Percentiles rank a stretch among this genome's conserved stretches.
phyloP scores from a whole-genome alignment of 2,888 invertebrate species.

The Cheilosia pagana region DNA sequence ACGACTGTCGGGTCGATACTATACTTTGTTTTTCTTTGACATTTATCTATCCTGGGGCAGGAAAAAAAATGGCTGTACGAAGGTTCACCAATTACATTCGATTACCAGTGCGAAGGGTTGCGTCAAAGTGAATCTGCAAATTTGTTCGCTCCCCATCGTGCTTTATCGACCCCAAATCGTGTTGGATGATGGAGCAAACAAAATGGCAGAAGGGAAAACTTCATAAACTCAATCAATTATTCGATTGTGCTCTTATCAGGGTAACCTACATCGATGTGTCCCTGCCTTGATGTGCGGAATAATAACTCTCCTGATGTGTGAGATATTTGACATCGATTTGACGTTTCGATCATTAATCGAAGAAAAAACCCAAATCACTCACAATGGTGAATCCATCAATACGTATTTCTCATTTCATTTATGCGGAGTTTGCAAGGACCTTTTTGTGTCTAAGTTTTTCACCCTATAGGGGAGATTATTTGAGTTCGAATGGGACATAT shows the following conservation, averaged over 20 bases:
- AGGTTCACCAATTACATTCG: constrained; percentile 54
- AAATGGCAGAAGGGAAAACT: constrained; percentile 29
- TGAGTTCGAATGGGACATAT: background rate
- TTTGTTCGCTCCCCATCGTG: background rate
- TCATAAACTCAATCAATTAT: constrained; percentile 64
- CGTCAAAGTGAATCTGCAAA: background rate
- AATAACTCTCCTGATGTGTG: constrained; percentile 59
- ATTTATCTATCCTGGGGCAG: constrained; percentile 34
- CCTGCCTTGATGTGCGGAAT: constrained; percentile 8
- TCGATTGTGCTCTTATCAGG: constrained; percentile 35
- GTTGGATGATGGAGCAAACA: constrained; percentile 19
- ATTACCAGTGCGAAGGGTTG: constrained; percentile 51
- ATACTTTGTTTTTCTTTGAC: constrained; percentile 37
- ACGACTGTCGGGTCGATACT: constrained; percentile 30
- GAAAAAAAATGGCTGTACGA: constrained; percentile 13
- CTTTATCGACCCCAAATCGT: constrained; percentile 5
- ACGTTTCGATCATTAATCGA: constrained; percentile 66
- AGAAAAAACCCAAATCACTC: constrained; percentile 13
- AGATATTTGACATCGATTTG: constrained; percentile 70
- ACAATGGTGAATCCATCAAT: constrained; percentile 12
- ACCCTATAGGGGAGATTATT: background rate
- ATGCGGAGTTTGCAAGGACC: no score
- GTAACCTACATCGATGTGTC: background rate
- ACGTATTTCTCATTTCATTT: constrained; percentile 1
- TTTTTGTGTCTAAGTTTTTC: background rate